Evolutionary conservation across 2,888 invertebrate species (phyloP).

Genomic region (Tipula unca): DNA sequence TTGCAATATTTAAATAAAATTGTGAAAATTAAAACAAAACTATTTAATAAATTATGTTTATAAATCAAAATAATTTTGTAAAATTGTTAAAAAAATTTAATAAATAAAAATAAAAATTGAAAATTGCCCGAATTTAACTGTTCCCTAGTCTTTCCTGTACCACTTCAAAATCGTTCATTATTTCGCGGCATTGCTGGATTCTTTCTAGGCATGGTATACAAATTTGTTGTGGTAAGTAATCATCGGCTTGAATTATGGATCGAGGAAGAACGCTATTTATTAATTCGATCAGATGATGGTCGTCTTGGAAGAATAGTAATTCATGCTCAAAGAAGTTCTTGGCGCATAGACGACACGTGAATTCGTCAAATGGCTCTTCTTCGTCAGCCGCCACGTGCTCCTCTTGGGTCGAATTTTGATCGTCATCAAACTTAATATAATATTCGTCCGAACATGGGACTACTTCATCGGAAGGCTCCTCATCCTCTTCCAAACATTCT

Average conservation of each 20-base stretch:
- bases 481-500: not conserved
- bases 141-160: slow-evolving; percentile 24
- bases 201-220: slow-evolving; percentile 27
- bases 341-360: slow-evolving; percentile 23
- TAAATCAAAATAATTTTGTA: not conserved
- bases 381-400: not conserved
- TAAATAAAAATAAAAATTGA: not conserved
- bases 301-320: slow-evolving; percentile 21
- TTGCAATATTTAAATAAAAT: not conserved
- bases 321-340: not conserved
- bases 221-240: slow-evolving; percentile 26
- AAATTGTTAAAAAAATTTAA: not conserved
- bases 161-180: slow-evolving; percentile 26
- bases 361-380: not conserved
- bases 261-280: slow-evolving; percentile 14
- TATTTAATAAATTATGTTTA: not conserved
- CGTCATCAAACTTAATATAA: not conserved
- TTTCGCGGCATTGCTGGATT: slow-evolving; percentile 24
- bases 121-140: not conserved
- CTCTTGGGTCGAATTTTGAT: not conserved
- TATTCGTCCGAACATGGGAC: not conserved
- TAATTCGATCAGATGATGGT: not conserved
- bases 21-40: not conserved
- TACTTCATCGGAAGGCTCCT: not conserved
- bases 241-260: slow-evolving; percentile 19